Percentiles rank a stretch among this genome's conserved stretches.
Conservation (phyloP, 1,140 invertebrate species). For the Paraescarpia echinospica region DNA sequence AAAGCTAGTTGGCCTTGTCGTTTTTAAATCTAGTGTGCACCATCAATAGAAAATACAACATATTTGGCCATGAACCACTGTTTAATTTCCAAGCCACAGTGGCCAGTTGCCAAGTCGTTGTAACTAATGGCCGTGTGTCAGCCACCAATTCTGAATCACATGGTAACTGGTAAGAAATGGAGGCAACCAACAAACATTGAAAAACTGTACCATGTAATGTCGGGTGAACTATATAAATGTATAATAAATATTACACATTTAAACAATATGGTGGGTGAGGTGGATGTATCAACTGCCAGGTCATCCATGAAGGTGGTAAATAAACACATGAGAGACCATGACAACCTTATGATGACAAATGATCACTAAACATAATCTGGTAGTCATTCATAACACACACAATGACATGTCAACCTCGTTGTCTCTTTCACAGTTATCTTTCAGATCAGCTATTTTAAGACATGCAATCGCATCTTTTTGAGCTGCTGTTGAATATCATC, state of each 20-base stretch:
- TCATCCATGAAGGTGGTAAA: background rate
- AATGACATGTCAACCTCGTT: background rate
- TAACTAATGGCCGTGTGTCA: too few species aligned
- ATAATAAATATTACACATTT: background rate
- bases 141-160: too few species aligned
- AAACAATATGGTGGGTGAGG: background rate
- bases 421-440: background rate
- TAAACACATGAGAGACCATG: background rate
- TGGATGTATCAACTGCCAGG: background rate
- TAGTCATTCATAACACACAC: background rate
- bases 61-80: too few species aligned
- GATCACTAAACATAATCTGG: background rate
- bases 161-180: background rate
- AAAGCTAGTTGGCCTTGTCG: too few species aligned
- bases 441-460: background rate
- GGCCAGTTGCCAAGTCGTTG: too few species aligned
- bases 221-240: too few species aligned
- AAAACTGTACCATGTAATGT: background rate
- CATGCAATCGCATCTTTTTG: background rate
- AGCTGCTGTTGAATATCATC: background rate
- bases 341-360: background rate
- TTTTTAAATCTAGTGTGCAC: too few species aligned
- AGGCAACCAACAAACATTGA: background rate
- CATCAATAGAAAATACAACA: too few species aligned
- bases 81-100: too few species aligned